phyloP scores from a whole-genome alignment of 2,888 invertebrate species.

The Metallyticus violacea region DNA sequence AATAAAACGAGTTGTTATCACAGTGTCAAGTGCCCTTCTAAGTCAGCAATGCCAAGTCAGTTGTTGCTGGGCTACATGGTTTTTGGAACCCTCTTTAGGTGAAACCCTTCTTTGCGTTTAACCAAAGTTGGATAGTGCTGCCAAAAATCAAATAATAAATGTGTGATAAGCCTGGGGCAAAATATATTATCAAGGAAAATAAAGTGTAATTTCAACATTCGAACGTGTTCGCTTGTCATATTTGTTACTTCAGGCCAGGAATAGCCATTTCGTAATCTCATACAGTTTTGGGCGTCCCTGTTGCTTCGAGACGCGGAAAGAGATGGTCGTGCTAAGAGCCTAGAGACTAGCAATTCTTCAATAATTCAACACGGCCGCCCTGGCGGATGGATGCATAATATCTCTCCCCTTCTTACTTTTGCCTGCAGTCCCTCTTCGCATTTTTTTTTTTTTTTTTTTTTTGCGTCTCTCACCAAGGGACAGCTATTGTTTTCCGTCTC shows the following conservation, averaged over 20 bases:
- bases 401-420: background rate
- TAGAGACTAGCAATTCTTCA: constrained; percentile 19
- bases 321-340: background rate
- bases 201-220: too few species aligned
- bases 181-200: too few species aligned
- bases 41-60: too few species aligned
- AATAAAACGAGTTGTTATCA: too few species aligned
- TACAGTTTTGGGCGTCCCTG: background rate
- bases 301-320: background rate
- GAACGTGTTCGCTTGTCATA: too few species aligned
- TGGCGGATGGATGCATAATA: background rate
- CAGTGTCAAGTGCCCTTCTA: too few species aligned
- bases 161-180: too few species aligned
- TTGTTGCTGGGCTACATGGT: too few species aligned
- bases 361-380: constrained; percentile 10
- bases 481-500: background rate
- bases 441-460: background rate
- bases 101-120: too few species aligned
- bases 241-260: background rate
- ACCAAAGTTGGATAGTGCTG: too few species aligned
- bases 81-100: too few species aligned
- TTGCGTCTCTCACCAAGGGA: background rate
- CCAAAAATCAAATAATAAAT: too few species aligned
- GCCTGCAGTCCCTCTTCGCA: background rate
- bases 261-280: background rate